Evolutionary conservation across 2,113 vertebrate species (phyloP).

Genomic region (Callipepla squamata): DNA sequence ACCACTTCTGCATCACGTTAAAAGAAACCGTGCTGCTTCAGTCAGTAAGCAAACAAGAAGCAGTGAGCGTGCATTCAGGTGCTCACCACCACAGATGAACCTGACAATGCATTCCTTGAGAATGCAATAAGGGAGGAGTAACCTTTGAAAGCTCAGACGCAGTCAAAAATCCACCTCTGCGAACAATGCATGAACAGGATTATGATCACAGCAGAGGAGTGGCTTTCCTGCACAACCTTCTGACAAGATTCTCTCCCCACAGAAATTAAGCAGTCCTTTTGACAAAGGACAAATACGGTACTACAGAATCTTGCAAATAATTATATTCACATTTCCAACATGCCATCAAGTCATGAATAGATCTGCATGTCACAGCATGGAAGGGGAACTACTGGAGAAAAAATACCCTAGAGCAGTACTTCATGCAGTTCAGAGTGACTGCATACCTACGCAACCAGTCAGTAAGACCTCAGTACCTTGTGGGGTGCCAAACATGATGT

Average conservation of each 20-base stretch:
- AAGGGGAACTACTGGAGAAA: background rate
- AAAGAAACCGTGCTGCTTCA: background rate
- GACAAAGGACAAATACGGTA: background rate
- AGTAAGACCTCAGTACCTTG: constrained; percentile 84
- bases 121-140: background rate
- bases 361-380: background rate
- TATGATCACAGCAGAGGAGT: background rate
- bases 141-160: background rate
- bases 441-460: background rate
- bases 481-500: constrained; percentile 96
- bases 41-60: background rate
- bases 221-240: background rate
- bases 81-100: background rate
- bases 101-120: background rate
- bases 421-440: background rate
- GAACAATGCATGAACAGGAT: background rate
- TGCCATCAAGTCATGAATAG: background rate
- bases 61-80: background rate
- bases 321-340: background rate
- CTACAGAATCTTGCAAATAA: background rate
- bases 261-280: background rate
- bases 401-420: background rate
- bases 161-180: background rate
- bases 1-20: background rate
- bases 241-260: background rate